These are phyloP conservation scores for Tadarida brasiliensis DNA, from an alignment of 2,797 vertebrate genomes.

Conservation along the genomic window DNA sequence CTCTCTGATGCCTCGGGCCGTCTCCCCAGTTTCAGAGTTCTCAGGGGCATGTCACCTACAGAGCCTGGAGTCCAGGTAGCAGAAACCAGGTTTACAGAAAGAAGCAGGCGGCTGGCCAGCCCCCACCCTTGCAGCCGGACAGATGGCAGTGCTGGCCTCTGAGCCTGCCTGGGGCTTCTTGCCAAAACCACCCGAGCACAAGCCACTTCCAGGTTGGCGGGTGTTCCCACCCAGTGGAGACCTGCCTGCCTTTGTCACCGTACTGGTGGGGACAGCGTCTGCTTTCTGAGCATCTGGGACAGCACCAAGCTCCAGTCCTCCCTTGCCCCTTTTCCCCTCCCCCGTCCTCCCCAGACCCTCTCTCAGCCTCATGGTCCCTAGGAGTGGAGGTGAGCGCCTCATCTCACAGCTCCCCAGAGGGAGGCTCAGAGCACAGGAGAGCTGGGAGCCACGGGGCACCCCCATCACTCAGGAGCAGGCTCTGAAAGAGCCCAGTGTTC, in stretches of 20 bases:
- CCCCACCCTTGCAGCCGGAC: neutral
- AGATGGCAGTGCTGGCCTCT: conserved; percentile 50
- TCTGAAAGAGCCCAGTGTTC: rapidly evolving
- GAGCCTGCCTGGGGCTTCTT: neutral
- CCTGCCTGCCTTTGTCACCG: neutral
- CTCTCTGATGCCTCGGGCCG: neutral
- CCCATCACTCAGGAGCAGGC: neutral
- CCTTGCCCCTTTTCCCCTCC: neutral
- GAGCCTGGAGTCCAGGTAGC: neutral
- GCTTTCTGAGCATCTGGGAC: neutral
- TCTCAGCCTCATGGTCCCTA: neutral
- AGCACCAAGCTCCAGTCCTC: neutral
- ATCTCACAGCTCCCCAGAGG: neutral
- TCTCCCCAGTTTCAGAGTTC: neutral
- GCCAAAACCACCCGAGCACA: neutral
- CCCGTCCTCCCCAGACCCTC: neutral
- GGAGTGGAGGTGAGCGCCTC: neutral
- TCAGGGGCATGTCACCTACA: neutral
- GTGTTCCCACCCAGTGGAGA: neutral
- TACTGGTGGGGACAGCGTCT: rapidly evolving
- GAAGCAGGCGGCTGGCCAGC: neutral
- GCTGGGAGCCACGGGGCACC: neutral
- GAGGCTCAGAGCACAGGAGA: neutral
- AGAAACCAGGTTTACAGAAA: neutral
- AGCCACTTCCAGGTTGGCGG: conserved; percentile 1